Conservation (phyloP, 2,888 invertebrate species). For the Chironomus riparius region DNA sequence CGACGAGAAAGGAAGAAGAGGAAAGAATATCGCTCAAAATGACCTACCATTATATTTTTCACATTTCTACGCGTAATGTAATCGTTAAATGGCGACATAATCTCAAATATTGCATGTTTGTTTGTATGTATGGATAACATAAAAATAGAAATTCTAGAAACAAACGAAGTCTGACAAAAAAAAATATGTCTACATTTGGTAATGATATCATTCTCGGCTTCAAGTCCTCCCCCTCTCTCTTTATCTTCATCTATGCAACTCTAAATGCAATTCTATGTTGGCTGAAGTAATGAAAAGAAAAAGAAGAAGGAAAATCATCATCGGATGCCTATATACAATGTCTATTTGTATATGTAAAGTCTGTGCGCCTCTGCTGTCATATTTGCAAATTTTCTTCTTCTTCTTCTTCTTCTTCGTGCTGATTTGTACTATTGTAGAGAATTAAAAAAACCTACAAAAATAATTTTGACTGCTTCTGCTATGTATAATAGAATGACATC, state of each 20-base stretch:
- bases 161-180: not conserved
- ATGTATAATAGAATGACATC: not conserved
- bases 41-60: constrained; percentile 12
- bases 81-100: not conserved
- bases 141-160: not conserved
- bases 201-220: no score
- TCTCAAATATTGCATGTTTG: not conserved
- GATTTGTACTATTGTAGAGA: no score
- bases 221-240: not conserved
- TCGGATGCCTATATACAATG: not conserved
- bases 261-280: not conserved
- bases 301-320: not conserved
- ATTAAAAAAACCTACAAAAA: no score
- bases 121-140: not conserved
- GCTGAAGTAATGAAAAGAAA: no score
- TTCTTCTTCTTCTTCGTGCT: no score
- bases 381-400: not conserved
- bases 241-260: not conserved
- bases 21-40: not conserved
- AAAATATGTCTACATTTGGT: not conserved
- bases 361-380: not conserved
- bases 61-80: constrained; percentile 4
- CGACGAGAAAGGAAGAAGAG: not conserved
- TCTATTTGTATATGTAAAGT: not conserved
- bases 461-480: no score